These are phyloP conservation scores for Bothrops jararaca DNA, from an alignment of 2,113 vertebrate species.

Conservation along the genomic window DNA sequence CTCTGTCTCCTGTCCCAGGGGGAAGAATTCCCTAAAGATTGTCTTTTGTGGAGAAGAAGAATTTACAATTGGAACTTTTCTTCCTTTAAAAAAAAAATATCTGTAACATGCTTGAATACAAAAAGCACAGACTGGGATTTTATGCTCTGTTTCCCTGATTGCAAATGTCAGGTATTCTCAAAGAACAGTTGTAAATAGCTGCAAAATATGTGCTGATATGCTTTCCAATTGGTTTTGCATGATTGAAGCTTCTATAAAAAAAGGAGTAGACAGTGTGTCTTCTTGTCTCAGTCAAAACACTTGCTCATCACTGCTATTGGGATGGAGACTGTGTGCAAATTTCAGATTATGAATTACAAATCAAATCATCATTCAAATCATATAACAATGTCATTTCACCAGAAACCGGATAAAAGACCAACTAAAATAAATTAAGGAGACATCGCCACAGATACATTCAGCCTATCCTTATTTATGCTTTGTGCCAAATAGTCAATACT, in stretches of 20 bases:
- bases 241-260: neutral
- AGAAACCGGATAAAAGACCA: neutral
- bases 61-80: neutral
- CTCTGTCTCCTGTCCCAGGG: neutral
- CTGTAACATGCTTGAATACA: neutral
- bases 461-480: neutral
- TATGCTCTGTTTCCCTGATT: slow-evolving; percentile 57
- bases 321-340: neutral
- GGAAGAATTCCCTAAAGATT: neutral
- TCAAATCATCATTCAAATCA: neutral
- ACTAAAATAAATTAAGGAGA: neutral
- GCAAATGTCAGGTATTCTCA: slow-evolving; percentile 50
- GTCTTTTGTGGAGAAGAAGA: neutral
- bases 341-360: neutral
- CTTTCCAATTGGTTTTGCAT: neutral
- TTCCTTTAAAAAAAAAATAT: neutral
- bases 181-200: slow-evolving; percentile 59
- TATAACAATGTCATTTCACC: neutral
- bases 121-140: slow-evolving; percentile 65
- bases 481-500: neutral
- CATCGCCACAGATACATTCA: neutral
- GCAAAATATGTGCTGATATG: slow-evolving; percentile 40
- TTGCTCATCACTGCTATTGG: neutral
- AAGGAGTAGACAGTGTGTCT: neutral
- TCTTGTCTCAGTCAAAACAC: neutral